Conservation (phyloP, 2,888 invertebrate species). For the Dolichomitus sp. region DNA sequence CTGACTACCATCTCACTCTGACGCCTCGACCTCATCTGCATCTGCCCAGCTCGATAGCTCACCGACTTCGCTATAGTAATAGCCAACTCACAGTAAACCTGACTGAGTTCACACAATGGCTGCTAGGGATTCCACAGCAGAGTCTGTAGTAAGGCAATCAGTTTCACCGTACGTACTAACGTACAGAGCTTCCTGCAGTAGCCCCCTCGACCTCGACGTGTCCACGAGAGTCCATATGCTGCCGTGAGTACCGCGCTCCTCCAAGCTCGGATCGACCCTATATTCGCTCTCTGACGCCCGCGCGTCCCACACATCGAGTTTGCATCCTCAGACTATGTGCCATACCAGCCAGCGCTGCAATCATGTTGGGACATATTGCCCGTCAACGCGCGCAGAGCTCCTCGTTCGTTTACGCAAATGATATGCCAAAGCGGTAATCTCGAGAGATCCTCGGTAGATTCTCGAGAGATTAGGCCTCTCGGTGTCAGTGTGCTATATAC, state of each 20-base stretch:
- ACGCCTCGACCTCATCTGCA: conserved; percentile 81
- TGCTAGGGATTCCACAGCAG: conserved; percentile 17
- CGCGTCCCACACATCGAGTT: conserved; percentile 43
- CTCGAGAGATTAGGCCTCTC: conserved; percentile 78
- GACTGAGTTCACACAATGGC: not conserved
- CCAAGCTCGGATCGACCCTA: conserved; percentile 71
- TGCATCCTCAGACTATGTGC: conserved; percentile 17
- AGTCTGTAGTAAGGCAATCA: not conserved
- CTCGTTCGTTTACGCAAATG: conserved; percentile 85
- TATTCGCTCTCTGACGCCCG: conserved; percentile 58
- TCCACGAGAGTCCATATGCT: conserved; percentile 66
- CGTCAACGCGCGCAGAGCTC: conserved; percentile 82
- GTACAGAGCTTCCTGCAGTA: conserved; percentile 21
- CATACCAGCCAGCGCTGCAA: conserved; percentile 64
- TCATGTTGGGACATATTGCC: conserved; percentile 83
- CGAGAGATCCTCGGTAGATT: conserved; percentile 79
- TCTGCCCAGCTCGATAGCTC: conserved; percentile 71
- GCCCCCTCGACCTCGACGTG: conserved; percentile 65
- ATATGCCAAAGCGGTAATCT: conserved; percentile 82
- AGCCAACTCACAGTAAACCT: not conserved
- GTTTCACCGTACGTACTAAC: not conserved
- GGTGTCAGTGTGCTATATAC: conserved; percentile 1
- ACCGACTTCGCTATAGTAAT: conserved; percentile 13
- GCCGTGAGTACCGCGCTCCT: conserved; percentile 73
- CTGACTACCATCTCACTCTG: conserved; percentile 44